These are phyloP conservation scores for Anomalospiza imberbis DNA, from an alignment of 2,797 vertebrate genomes.

Conservation along the genomic window DNA sequence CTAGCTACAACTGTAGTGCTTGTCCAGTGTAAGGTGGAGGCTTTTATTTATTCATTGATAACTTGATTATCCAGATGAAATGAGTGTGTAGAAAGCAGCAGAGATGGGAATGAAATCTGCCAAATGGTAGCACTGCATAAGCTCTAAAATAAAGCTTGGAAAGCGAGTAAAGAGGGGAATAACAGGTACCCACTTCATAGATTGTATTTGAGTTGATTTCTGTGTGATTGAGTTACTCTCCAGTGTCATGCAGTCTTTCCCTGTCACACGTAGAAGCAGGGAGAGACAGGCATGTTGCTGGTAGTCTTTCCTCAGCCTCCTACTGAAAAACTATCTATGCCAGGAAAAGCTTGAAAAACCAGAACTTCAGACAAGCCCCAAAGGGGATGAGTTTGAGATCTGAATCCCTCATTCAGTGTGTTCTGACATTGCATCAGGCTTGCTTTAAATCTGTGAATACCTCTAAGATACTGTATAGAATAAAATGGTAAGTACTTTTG, in stretches of 20 bases:
- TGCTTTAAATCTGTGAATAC: neutral
- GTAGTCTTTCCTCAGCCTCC: constrained; percentile 19
- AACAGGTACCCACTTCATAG: neutral
- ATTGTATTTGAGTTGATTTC: neutral
- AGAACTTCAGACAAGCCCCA: neutral
- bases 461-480: neutral
- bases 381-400: neutral
- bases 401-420: neutral
- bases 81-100: neutral
- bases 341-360: constrained; percentile 7
- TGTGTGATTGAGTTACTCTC: neutral
- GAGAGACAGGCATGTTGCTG: neutral
- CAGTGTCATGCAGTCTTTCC: neutral
- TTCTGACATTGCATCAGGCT: neutral
- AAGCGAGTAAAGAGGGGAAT: neutral
- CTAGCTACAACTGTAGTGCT: neutral
- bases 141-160: neutral
- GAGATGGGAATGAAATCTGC: neutral
- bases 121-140: neutral
- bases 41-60: neutral
- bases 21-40: neutral
- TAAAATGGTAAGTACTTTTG: neutral
- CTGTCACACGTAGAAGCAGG: neutral
- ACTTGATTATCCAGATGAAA: neutral
- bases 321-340: neutral